phyloP scores from a whole-genome alignment of 2,113 vertebrate genomes.

The Eulemur macaco region DNA sequence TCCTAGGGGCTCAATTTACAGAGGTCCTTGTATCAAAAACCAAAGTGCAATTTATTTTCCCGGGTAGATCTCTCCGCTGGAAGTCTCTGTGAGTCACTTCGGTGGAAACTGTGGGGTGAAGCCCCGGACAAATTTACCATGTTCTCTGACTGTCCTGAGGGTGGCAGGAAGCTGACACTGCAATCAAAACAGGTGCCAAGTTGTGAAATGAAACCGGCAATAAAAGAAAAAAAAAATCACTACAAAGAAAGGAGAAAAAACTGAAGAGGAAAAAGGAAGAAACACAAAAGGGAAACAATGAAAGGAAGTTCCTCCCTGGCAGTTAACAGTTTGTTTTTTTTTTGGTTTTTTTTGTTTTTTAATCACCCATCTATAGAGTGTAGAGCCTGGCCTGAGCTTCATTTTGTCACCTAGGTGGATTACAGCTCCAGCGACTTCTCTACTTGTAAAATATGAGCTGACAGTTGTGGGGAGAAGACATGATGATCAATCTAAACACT shows the following conservation, averaged over 20 bases:
- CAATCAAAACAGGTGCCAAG: slow-evolving; percentile 4
- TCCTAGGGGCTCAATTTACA: background rate
- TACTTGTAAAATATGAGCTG: background rate
- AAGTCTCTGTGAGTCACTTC: background rate
- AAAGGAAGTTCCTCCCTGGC: slow-evolving; percentile 56
- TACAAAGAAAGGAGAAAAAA: slow-evolving; percentile 50
- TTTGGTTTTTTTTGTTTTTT: background rate
- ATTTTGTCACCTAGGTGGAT: background rate
- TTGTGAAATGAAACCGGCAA: slow-evolving; percentile 27
- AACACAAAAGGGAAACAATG: slow-evolving; percentile 49
- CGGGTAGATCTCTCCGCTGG: background rate
- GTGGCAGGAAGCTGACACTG: background rate
- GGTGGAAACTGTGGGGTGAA: background rate
- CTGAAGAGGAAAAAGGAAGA: slow-evolving; percentile 58
- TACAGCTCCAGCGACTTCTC: background rate
- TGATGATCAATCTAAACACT: background rate
- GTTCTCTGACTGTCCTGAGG: background rate
- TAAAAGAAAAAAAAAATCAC: background rate
- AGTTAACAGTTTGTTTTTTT: background rate
- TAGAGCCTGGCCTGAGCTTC: background rate
- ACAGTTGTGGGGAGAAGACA: background rate
- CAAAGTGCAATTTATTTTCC: slow-evolving; percentile 1
- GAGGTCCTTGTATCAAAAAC: background rate
- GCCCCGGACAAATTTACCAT: background rate
- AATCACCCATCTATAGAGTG: background rate